Evolutionary conservation across 2,113 vertebrate species (phyloP).

Genomic region (Heloderma charlesbogerti): DNA sequence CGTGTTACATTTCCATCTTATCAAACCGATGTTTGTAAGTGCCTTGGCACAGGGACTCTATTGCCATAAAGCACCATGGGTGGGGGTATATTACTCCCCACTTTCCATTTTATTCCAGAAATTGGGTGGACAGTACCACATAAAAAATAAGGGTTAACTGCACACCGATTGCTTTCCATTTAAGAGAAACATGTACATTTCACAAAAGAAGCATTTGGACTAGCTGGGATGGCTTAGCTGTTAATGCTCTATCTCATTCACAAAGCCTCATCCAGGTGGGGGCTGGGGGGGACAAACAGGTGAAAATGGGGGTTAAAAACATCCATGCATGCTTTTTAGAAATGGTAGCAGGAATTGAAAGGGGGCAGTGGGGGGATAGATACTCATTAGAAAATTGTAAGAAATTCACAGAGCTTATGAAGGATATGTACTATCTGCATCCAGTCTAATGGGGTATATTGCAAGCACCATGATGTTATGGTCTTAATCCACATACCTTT

Average conservation of each 20-base stretch:
- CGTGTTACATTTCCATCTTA: neutral
- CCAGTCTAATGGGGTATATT: neutral
- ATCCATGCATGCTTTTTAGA: neutral
- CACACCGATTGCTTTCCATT: neutral
- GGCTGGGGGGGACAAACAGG: no score
- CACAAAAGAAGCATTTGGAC: neutral
- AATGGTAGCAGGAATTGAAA: neutral
- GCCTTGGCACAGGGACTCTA: neutral
- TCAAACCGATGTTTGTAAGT: neutral
- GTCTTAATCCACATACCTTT: neutral
- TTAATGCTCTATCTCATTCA: slow-evolving; percentile 36
- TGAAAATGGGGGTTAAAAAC: slow-evolving; percentile 51
- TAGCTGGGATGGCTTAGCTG: slow-evolving; percentile 37
- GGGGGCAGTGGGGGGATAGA: neutral
- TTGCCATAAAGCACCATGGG: neutral
- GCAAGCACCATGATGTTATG: no score
- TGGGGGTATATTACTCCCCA: neutral
- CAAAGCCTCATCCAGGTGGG: neutral
- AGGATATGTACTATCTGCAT: accelerated
- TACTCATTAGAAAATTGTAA: neutral
- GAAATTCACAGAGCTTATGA: neutral
- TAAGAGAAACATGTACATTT: neutral
- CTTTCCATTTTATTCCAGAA: neutral
- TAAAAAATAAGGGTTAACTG: neutral
- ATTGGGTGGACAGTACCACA: neutral